A percentile compares a stretch with the other conserved stretches of the same genome.
Evolutionary conservation across 1,140 invertebrate species (phyloP).

Genomic region (Drosophila pseudoananassae): DNA sequence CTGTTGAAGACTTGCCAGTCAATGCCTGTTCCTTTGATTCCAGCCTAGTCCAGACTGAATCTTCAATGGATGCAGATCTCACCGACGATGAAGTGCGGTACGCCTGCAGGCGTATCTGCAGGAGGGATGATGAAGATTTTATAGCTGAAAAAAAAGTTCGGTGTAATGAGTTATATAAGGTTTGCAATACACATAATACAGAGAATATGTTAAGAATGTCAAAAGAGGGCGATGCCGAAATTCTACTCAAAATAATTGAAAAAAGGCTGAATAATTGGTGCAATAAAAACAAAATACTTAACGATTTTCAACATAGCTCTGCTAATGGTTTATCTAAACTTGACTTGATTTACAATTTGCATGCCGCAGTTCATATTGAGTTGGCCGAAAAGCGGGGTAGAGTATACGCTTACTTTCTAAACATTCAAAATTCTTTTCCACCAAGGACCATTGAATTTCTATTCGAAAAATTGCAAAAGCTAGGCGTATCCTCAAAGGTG

Average conservation of each 20-base stretch:
- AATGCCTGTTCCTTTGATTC: neutral
- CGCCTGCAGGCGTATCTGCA: no score
- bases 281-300: neutral
- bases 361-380: neutral
- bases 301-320: neutral
- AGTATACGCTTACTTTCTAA: conserved; percentile 17
- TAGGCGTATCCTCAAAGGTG: conserved; percentile 19
- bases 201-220: neutral
- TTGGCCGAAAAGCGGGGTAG: neutral
- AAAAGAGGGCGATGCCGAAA: neutral
- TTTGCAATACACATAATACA: neutral
- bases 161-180: conserved; percentile 2
- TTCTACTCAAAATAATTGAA: neutral
- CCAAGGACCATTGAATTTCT: neutral
- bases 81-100: neutral
- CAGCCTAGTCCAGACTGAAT: neutral
- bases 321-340: neutral
- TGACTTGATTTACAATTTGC: conserved; percentile 10
- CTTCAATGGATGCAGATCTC: neutral
- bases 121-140: neutral
- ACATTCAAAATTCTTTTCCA: neutral
- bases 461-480: neutral
- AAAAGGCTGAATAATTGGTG: conserved; percentile 12
- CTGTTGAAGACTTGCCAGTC: neutral
- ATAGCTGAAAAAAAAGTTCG: neutral